These are phyloP conservation scores for Diplodus sargus DNA, from an alignment of 2,797 vertebrate genomes.

Conservation along the genomic window DNA sequence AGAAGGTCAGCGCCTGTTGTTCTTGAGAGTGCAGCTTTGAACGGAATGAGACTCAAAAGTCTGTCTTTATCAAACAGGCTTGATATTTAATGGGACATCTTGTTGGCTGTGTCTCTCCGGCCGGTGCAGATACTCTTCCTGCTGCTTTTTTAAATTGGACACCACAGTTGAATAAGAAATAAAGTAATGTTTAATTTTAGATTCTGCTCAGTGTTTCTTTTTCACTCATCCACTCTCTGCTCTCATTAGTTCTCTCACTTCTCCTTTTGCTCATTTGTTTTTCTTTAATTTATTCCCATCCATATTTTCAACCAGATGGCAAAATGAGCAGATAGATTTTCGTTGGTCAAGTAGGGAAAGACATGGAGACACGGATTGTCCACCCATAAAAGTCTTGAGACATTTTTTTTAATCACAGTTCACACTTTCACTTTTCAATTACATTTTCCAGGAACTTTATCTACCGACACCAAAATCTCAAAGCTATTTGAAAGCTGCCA, in stretches of 20 bases:
- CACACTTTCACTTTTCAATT: not conserved
- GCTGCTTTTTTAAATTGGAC: not conserved
- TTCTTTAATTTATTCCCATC: not conserved
- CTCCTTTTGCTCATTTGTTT: too few species aligned
- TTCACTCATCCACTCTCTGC: not conserved
- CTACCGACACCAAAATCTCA: not conserved
- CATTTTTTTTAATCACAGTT: not conserved
- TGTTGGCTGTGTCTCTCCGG: not conserved
- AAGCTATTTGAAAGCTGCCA: not conserved
- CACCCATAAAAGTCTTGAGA: not conserved
- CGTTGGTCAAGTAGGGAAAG: not conserved
- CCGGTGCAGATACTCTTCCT: not conserved
- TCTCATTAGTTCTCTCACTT: not conserved
- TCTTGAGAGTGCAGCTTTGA: not conserved
- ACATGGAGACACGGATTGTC: not conserved
- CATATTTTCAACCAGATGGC: not conserved
- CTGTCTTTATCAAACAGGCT: not conserved
- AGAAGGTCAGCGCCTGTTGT: constrained; percentile 39
- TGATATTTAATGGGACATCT: constrained; percentile 27
- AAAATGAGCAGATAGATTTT: not conserved
- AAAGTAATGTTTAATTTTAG: not conserved
- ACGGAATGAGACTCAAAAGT: not conserved
- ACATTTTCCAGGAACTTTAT: not conserved
- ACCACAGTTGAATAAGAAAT: not conserved
- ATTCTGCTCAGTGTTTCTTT: not conserved